Percentiles rank a stretch among this genome's conserved stretches.
Evolutionary conservation across 2,888 invertebrate species (phyloP).

Genomic region (Agrypnus murinus): DNA sequence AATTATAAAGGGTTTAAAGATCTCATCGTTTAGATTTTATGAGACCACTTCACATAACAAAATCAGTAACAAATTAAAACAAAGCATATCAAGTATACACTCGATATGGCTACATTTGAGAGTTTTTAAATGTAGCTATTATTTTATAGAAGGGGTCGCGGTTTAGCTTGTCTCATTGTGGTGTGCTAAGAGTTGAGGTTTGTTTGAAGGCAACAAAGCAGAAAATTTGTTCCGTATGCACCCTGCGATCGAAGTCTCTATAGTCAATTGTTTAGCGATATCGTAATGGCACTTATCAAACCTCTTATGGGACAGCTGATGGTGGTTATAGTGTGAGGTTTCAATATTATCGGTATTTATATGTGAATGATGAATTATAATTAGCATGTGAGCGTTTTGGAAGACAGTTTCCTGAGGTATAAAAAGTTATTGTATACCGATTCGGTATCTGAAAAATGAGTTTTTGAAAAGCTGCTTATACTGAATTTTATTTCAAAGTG

Average conservation of each 20-base stretch:
- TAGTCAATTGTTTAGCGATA: conserved; percentile 66
- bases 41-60: conserved; percentile 33
- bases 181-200: conserved; percentile 60
- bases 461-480: too few species aligned
- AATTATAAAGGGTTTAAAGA: too few species aligned
- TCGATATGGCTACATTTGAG: conserved; percentile 61
- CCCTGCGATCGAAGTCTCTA: conserved; percentile 63
- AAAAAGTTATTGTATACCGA: too few species aligned
- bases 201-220: conserved; percentile 69
- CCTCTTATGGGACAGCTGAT: conserved; percentile 55
- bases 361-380: conserved; percentile 31
- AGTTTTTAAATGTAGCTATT: conserved; percentile 47
- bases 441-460: too few species aligned
- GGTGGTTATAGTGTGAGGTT: conserved; percentile 37
- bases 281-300: conserved; percentile 53
- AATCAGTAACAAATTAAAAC: conserved; percentile 51
- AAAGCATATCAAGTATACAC: conserved; percentile 50
- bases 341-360: conserved; percentile 37
- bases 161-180: conserved; percentile 59
- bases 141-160: conserved; percentile 52
- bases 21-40: conserved; percentile 32
- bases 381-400: conserved; percentile 42
- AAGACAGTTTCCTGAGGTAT: neutral
- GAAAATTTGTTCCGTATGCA: conserved; percentile 64
- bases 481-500: too few species aligned